Percentiles rank a stretch among this genome's conserved stretches.
These are phyloP conservation scores for Otis tarda DNA, from an alignment of 2,113 vertebrate species.

Conservation along the genomic window DNA sequence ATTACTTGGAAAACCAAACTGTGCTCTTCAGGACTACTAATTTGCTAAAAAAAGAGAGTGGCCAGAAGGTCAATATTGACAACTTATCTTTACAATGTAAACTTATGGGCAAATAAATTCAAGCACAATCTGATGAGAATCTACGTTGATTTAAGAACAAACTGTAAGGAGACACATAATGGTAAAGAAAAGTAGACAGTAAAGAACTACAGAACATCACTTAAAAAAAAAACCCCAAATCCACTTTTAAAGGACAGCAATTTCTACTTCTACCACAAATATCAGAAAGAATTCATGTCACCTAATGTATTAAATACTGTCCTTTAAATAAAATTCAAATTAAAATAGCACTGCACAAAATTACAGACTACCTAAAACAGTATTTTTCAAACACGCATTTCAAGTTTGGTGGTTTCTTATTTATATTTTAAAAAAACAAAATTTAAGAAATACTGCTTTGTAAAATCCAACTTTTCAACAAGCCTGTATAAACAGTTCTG, in stretches of 20 bases:
- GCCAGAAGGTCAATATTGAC: background rate
- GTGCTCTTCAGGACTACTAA: background rate
- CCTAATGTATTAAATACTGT: background rate
- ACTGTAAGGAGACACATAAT: background rate
- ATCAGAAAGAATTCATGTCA: background rate
- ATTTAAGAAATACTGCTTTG: background rate
- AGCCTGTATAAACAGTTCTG: background rate
- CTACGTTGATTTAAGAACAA: background rate
- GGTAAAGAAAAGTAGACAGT: background rate
- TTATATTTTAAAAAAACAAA: background rate
- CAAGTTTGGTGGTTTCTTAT: accelerated
- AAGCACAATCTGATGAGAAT: background rate
- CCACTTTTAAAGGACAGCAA: background rate
- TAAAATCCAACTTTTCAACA: background rate
- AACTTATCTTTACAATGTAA: background rate
- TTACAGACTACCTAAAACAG: background rate
- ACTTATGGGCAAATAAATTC: background rate
- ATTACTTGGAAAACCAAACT: background rate
- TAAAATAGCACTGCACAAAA: background rate
- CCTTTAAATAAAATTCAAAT: background rate
- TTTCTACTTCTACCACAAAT: background rate
- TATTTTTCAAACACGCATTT: background rate
- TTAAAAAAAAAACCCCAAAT: accelerated
- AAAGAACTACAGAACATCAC: background rate
- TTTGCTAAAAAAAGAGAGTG: background rate